These are phyloP conservation scores for Proctacanthus coquilletti DNA, from an alignment of 1,140 invertebrate species.

Conservation along the genomic window DNA sequence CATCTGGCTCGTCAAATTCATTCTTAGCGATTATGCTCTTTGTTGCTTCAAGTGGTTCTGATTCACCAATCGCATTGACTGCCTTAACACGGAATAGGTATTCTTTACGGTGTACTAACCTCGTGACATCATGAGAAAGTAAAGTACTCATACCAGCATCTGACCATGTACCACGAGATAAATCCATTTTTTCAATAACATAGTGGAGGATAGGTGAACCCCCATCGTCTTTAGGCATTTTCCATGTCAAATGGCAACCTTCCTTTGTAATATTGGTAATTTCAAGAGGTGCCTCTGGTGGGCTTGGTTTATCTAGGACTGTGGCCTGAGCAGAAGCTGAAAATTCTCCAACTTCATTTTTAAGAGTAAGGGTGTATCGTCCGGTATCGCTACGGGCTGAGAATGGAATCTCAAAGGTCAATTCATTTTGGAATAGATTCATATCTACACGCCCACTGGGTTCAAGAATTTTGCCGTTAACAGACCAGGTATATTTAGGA, in stretches of 20 bases:
- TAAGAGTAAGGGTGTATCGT: conserved; percentile 66
- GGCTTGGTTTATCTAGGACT: conserved; percentile 74
- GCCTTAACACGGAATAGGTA: conserved; percentile 85
- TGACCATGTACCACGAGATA: conserved; percentile 86
- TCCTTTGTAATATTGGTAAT: conserved; percentile 80
- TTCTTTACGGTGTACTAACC: conserved; percentile 83
- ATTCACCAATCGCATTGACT: conserved; percentile 89
- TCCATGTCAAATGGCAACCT: conserved; percentile 72
- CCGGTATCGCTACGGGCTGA: conserved; percentile 68
- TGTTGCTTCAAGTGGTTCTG: conserved; percentile 72
- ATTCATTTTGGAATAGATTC: conserved; percentile 53
- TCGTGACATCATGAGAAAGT: conserved; percentile 65
- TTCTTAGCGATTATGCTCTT: conserved; percentile 86
- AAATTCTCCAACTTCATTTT: conserved; percentile 68
- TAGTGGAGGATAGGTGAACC: conserved; percentile 92
- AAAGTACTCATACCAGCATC: conserved; percentile 78
- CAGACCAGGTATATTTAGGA: conserved; percentile 75
- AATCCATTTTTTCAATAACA: conserved; percentile 93
- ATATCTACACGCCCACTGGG: conserved; percentile 52
- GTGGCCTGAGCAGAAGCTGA: conserved; percentile 73
- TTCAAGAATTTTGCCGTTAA: conserved; percentile 61
- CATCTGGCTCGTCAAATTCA: conserved; percentile 82
- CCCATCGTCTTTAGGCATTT: conserved; percentile 71
- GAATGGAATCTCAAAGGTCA: conserved; percentile 75
- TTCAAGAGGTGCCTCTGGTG: conserved; percentile 73